A percentile compares a stretch with the other conserved stretches of the same genome.
phyloP scores from a whole-genome alignment of 1,140 invertebrate genomes.

The Chionoecetes opilio region DNA sequence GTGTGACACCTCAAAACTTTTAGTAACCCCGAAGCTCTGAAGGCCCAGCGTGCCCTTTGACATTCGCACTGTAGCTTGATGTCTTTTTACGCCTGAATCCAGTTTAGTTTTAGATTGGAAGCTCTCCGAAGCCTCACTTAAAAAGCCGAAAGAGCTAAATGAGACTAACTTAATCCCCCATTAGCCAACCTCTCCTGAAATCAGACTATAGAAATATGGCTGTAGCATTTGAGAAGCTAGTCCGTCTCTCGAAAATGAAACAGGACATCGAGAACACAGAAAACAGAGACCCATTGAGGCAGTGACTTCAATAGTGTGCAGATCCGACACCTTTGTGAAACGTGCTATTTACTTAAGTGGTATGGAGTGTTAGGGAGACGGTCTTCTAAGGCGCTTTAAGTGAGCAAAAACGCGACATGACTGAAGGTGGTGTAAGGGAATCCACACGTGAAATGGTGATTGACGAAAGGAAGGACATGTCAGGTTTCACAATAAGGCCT shows the following conservation, averaged over 20 bases:
- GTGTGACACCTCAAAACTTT: not conserved
- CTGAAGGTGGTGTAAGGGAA: not conserved
- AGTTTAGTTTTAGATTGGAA: not conserved
- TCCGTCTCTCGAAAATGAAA: not conserved
- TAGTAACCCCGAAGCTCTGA: not conserved
- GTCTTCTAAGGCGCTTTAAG: not conserved
- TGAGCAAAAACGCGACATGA: not conserved
- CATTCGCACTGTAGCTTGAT: not conserved
- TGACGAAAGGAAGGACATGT: not conserved
- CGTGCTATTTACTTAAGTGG: not conserved
- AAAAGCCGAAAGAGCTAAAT: not conserved
- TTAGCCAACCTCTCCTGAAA: not conserved
- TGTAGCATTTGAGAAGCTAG: not conserved
- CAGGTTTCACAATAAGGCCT: not conserved
- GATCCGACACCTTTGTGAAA: not conserved
- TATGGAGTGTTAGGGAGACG: not conserved
- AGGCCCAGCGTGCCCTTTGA: not conserved
- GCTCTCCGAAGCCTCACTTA: not conserved
- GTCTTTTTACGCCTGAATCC: not conserved
- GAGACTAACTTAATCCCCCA: not conserved
- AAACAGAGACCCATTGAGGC: not conserved
- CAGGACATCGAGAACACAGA: too few species aligned
- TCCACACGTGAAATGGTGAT: not conserved
- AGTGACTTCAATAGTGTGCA: not conserved
- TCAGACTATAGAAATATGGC: not conserved